Percentiles rank a stretch among this genome's conserved stretches.
phyloP scores from a whole-genome alignment of 2,797 vertebrate genomes.

The Calcarius lapponicus region DNA sequence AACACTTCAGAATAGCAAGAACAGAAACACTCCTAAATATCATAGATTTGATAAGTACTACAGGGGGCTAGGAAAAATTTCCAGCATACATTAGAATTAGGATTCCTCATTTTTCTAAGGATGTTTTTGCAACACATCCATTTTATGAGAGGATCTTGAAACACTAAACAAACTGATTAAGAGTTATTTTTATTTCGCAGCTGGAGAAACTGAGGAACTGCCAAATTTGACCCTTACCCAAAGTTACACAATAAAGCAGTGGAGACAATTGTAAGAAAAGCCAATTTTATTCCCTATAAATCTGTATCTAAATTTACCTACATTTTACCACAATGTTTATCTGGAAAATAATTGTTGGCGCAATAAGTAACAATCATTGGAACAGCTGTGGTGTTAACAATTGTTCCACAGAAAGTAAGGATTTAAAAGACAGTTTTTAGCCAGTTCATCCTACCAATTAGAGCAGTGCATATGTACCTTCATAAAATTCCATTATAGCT shows the following conservation, averaged over 20 bases:
- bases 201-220: background rate
- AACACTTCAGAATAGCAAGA: background rate
- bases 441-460: background rate
- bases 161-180: background rate
- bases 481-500: background rate
- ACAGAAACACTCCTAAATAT: background rate
- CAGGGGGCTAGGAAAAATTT: background rate
- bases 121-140: background rate
- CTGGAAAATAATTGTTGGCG: background rate
- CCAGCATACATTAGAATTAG: background rate
- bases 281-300: background rate
- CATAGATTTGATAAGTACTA: background rate
- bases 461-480: background rate
- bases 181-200: background rate
- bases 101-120: background rate
- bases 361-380: background rate
- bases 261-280: background rate
- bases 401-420: background rate
- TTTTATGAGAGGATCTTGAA: conserved; percentile 11
- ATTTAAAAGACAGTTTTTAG: background rate
- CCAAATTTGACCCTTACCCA: background rate
- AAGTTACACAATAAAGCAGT: background rate
- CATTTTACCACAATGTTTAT: background rate
- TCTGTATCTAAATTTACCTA: background rate
- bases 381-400: background rate